Conservation (phyloP, 2,797 vertebrate species). For the Sebastes steindachneri region DNA sequence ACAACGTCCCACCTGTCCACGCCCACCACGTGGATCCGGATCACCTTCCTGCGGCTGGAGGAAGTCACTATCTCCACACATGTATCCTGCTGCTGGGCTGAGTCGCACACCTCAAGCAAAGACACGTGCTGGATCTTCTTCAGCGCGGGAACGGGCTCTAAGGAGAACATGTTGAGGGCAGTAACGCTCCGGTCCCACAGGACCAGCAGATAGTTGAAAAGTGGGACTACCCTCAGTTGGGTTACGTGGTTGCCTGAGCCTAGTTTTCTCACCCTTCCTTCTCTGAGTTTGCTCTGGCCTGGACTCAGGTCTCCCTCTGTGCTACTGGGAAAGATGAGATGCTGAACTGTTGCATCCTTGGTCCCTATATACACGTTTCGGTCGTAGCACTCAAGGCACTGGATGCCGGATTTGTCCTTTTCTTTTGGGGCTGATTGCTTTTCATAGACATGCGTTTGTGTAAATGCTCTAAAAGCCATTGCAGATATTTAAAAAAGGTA, state of each 20-base stretch:
- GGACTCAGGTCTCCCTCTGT: conserved; percentile 8
- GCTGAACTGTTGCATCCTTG: conserved; percentile 70
- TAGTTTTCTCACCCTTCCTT: conserved; percentile 72
- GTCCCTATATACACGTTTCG: conserved; percentile 75
- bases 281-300: conserved; percentile 32
- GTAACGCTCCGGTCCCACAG: conserved; percentile 73
- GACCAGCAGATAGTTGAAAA: conserved; percentile 80
- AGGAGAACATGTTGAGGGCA: conserved; percentile 81
- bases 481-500: background rate
- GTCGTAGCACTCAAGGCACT: conserved; percentile 73
- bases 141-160: conserved; percentile 66
- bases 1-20: conserved; percentile 78
- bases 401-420: conserved; percentile 71
- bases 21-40: conserved; percentile 68
- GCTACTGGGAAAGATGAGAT: conserved; percentile 47
- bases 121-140: conserved; percentile 78
- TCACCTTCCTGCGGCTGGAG: conserved; percentile 67
- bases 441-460: conserved; percentile 59
- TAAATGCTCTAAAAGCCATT: conserved; percentile 74
- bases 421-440: conserved; percentile 65
- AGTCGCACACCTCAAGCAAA: conserved; percentile 59
- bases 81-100: background rate
- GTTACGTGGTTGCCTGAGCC: conserved; percentile 64
- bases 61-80: conserved; percentile 67
- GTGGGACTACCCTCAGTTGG: conserved; percentile 71